Conservation (phyloP, 2,797 vertebrate genomes). For the Ceyx erithaca region DNA sequence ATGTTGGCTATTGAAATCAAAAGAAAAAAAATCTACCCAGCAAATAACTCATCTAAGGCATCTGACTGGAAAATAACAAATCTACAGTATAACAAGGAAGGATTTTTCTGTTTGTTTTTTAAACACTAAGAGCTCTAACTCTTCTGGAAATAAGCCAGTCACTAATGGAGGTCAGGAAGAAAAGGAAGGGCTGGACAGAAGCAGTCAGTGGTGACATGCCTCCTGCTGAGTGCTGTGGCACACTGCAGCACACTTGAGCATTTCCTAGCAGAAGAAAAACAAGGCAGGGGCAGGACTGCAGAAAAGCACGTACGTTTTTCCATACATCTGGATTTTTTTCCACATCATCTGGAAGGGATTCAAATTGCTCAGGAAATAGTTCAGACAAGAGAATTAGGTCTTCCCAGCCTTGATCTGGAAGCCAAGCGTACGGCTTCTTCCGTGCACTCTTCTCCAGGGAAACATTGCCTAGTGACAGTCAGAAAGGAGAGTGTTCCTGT, state of each 20-base stretch:
- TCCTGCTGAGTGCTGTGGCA: neutral
- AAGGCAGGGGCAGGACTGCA: neutral
- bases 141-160: neutral
- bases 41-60: neutral
- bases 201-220: neutral
- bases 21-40: neutral
- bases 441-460: conserved; percentile 91
- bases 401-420: conserved; percentile 95
- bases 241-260: neutral
- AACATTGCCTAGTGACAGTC: conserved; percentile 84
- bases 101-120: neutral
- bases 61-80: neutral
- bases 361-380: conserved; percentile 85
- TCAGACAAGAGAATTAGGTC: conserved; percentile 89
- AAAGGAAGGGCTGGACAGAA: neutral
- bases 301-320: conserved; percentile 85
- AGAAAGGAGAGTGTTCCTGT: neutral
- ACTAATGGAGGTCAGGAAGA: neutral
- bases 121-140: neutral
- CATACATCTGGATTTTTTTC: conserved; percentile 82
- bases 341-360: conserved; percentile 86
- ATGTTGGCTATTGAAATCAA: neutral
- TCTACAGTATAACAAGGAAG: neutral
- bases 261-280: neutral
- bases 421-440: conserved; percentile 88